Base-by-base conservation (phyloP, 2,888 invertebrate species). In the Cartodere bifasciata region DNA sequence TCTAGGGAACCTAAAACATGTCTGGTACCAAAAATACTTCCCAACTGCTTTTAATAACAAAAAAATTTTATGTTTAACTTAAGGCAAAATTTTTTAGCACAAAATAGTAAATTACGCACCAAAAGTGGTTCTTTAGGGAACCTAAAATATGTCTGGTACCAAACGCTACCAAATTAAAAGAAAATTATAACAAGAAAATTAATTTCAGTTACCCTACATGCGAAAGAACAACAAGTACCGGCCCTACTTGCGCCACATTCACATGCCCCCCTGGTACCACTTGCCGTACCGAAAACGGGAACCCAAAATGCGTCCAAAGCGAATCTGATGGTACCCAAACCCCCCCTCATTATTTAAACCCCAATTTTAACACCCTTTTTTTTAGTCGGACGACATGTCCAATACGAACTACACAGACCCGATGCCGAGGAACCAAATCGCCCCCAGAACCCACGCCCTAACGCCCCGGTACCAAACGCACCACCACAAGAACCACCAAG, bases 241-340 rank as follows among this genome's bases (percentile, higher is more conserved):
- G 41, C 13, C 23, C 36, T 3, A 49, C 55, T 0, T 62, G 62
- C 35, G 38, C 47, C 4, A 55, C 48, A 6, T 60, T 49, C 36
- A 49, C 59, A 10, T 62, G 62, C 35, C 60, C 62, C 3, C 60
- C 60, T 3, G 56, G 57, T 1, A 54, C 58, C 40, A 50, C 49
- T 7, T 62, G 62, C 38, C 50, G 44, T 28, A 47, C 58, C 47
- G 58, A 57, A 30, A 51, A 52, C 6, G 45, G 45, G 22, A 52
- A 52, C 9, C 60, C 60, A 2, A 59, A 58, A 46, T 62, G 62
- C 40, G 47, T 23, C 14, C 23, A 29, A 5, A 14, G 9, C 12
- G 13, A 17, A 28, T 2, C 13, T 20, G 9, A 3, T 20, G 4
- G 2, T 15, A 7, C 13, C n/a, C 13, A n/a, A 13, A 17, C 9